Evolutionary conservation across 2,888 invertebrate species (phyloP).

Genomic region (Drosophila vallismaia): DNA sequence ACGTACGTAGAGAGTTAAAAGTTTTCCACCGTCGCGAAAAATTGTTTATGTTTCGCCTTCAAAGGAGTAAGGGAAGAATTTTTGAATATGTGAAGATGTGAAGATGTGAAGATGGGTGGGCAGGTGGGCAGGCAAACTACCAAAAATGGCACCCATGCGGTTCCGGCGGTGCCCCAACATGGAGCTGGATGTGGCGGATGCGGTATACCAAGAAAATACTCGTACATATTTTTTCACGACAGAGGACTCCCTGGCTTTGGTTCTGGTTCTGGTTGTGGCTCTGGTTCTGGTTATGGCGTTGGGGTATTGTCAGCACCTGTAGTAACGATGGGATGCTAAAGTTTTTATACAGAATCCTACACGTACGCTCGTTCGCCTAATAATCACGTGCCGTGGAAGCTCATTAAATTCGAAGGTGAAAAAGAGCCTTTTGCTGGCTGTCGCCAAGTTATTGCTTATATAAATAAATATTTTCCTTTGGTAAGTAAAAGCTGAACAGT

Average conservation of each 20-base stretch:
- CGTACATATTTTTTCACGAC: not conserved
- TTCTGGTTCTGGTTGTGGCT: not conserved
- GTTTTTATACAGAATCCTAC: conserved; percentile 15
- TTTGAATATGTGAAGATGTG: conserved; percentile 35
- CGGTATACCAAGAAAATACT: conserved; percentile 14
- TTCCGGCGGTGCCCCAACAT: conserved; percentile 19
- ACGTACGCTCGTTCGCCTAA: conserved; percentile 50
- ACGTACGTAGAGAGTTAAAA: conserved; percentile 35
- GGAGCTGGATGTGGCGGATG: conserved; percentile 1
- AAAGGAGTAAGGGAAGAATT: conserved; percentile 19
- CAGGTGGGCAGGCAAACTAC: conserved; percentile 20
- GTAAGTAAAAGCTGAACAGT: conserved; percentile 22
- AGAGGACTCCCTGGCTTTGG: not conserved
- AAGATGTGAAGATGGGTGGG: not conserved
- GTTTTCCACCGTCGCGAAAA: conserved; percentile 47
- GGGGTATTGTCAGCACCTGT: conserved; percentile 43
- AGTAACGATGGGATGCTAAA: conserved; percentile 9
- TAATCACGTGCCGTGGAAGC: conserved; percentile 50
- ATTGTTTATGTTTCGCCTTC: conserved; percentile 52
- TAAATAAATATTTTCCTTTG: conserved; percentile 9
- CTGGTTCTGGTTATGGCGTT: not conserved
- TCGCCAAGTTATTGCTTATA: conserved; percentile 11
- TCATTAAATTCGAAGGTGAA: conserved; percentile 54
- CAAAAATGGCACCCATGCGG: conserved; percentile 22
- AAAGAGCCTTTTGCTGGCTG: conserved; percentile 40